Evolutionary conservation across 2,888 invertebrate genomes (phyloP).

Genomic region (Hypomecis punctinalis): DNA sequence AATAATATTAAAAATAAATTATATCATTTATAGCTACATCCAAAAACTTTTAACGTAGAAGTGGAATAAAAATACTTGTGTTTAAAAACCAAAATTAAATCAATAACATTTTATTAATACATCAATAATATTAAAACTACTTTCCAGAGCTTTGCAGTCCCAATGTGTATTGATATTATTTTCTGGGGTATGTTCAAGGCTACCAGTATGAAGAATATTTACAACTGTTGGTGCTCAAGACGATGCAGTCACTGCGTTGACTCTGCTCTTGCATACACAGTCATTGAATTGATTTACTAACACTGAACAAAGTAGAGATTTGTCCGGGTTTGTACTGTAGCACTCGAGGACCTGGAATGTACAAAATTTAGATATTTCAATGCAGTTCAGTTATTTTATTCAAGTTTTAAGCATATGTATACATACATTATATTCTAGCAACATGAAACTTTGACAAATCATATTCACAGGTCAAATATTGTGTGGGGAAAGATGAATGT

Average conservation of each 20-base stretch:
- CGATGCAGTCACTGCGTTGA: conserved; percentile 71
- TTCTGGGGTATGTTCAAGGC: conserved; percentile 28
- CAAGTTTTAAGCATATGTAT: no score
- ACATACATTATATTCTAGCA: no score
- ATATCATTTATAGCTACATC: no score
- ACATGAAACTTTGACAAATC: no score
- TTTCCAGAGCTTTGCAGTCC: conserved; percentile 57
- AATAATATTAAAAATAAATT: no score
- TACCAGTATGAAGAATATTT: conserved; percentile 49
- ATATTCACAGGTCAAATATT: no score
- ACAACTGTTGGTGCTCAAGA: conserved; percentile 61
- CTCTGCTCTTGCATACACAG: conserved; percentile 80
- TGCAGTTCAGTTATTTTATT: no score
- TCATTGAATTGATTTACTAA: conserved; percentile 82
- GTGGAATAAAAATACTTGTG: conserved; percentile 31
- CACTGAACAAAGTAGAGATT: conserved; percentile 77
- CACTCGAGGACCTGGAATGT: conserved; percentile 76
- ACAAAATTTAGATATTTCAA: conserved; percentile 3
- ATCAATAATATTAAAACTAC: conserved; percentile 78
- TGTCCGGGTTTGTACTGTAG: conserved; percentile 76
- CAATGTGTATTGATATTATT: conserved; percentile 42
- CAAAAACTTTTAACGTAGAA: no score
- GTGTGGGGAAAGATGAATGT: no score
- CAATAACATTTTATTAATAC: conserved; percentile 80
- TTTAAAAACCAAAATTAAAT: conserved; percentile 58